Evolutionary conservation across 2,797 vertebrate genomes (phyloP).

Genomic region (Cynopterus sphinx): DNA sequence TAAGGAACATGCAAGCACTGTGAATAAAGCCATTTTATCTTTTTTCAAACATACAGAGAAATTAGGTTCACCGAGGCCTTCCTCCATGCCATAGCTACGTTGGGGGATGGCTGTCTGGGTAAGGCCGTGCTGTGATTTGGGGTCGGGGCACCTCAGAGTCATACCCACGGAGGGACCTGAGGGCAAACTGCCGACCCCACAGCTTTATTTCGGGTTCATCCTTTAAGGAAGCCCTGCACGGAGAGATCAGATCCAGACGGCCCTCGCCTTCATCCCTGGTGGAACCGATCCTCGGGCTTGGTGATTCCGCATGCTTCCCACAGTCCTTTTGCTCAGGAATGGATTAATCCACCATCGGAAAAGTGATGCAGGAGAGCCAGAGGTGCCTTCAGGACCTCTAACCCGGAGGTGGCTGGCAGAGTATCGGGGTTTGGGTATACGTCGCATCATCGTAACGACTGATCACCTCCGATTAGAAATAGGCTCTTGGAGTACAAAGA

Average conservation of each 20-base stretch:
- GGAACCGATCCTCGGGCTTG: not conserved
- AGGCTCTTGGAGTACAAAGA: not conserved
- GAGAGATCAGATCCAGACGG: not conserved
- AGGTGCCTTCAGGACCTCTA: not conserved
- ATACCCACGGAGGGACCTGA: not conserved
- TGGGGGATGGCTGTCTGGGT: not conserved
- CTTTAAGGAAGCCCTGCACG: not conserved
- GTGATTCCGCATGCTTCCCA: not conserved
- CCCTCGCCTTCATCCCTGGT: not conserved
- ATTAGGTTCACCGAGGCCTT: not conserved
- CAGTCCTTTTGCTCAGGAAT: not conserved
- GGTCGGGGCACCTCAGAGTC: too few relatives aligned
- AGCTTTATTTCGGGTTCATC: not conserved
- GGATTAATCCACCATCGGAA: not conserved
- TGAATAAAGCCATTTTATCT: not conserved
- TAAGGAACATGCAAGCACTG: not conserved
- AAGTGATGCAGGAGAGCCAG: not conserved
- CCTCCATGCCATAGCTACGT: accelerated
- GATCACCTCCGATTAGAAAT: not conserved
- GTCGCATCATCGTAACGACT: not conserved
- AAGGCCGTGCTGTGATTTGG: too few relatives aligned
- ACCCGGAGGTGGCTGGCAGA: not conserved
- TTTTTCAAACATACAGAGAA: not conserved
- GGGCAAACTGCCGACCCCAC: not conserved
- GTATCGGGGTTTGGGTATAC: not conserved